These are phyloP conservation scores for Pyrgus malvae DNA, from an alignment of 2,888 invertebrate genomes.

Conservation along the genomic window DNA sequence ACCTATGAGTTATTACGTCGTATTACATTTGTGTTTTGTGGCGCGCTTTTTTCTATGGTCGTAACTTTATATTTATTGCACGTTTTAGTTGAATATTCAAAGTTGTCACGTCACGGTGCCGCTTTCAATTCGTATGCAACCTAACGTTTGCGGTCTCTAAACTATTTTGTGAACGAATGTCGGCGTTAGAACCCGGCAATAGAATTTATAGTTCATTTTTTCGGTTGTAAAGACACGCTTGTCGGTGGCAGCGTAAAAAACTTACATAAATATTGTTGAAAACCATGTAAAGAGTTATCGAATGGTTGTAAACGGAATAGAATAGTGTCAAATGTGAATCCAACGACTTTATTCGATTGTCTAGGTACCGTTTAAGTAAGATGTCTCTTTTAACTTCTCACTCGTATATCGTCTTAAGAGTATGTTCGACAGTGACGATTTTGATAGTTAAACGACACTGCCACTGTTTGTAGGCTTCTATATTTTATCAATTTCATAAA, in stretches of 20 bases:
- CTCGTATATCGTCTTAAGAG: too few relatives aligned
- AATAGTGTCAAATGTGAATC: constrained; percentile 21
- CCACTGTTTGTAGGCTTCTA: too few relatives aligned
- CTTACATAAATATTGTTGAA: constrained; percentile 30
- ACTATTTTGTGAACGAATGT: constrained; percentile 4
- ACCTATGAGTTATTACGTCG: constrained; percentile 77
- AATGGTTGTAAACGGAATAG: constrained; percentile 17
- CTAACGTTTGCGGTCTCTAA: constrained; percentile 17
- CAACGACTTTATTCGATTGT: constrained; percentile 8
- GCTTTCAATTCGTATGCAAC: constrained; percentile 53
- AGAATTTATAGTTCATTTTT: background rate
- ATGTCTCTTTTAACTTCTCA: background rate
- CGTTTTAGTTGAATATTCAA: constrained; percentile 75
- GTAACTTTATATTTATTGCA: constrained; percentile 78
- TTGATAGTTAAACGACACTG: too few relatives aligned
- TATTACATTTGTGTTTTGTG: constrained; percentile 77
- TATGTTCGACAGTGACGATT: too few relatives aligned
- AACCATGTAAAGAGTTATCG: constrained; percentile 31
- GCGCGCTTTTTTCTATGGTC: constrained; percentile 72
- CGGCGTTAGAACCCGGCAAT: background rate
- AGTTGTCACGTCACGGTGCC: constrained; percentile 69
- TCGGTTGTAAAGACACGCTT: background rate
- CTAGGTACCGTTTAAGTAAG: background rate
- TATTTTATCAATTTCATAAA: too few relatives aligned
- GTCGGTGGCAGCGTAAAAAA: constrained; percentile 21